Evolutionary conservation across 2,888 invertebrate genomes (phyloP), one percentile per base, ranked within the genome.

Genomic region (Folsomia candida): DNA sequence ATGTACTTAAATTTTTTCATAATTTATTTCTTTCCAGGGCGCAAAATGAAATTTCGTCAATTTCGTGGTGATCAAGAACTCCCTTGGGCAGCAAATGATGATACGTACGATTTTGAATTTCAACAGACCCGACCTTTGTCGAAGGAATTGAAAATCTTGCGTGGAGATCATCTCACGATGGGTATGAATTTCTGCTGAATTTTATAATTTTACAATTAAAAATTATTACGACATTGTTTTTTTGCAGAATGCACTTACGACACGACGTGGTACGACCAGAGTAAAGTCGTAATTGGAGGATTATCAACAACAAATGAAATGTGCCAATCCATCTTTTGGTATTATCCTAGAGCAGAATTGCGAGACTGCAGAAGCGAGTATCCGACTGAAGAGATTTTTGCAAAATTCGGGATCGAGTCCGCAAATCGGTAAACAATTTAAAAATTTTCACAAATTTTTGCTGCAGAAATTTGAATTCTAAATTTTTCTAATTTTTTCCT

Each of bases 331-430:
- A 93, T 93, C 81, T 86, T 93, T 0, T 84, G 91, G 6, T 92
- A 93, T 83, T 93, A 94, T 82, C 93, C 93, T 0, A 87, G 90
- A 69, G 91, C 90, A 0, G 88, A 89, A 65, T 84, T 93, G 11
- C 90, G 91, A 0, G 91, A 90, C 0, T 93, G 93, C 81, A 91
- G 91, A 81, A 92, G 92, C 24, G 91, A 92, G 89, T 91, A 92
- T 0, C 92, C 92, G 0, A 91, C 92, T 0, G 88, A 90, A 65
- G 91, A 91, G 80, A 90, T 93, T 82, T 92, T 93, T 80, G 89
- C 90, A 79, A 91, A 90, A 1, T 89, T 93, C 70, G 92, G 92
- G 0, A 90, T 93, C 0, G 87, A 87, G n/a, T 18, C 18, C 20
- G 54, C 54, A 54, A 22, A 54, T 6, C 4, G 54, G 54, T 54